A percentile compares a stretch with the other conserved stretches of the same genome.
Conservation (phyloP, 2,113 vertebrate genomes). For the Verasper variegatus region DNA sequence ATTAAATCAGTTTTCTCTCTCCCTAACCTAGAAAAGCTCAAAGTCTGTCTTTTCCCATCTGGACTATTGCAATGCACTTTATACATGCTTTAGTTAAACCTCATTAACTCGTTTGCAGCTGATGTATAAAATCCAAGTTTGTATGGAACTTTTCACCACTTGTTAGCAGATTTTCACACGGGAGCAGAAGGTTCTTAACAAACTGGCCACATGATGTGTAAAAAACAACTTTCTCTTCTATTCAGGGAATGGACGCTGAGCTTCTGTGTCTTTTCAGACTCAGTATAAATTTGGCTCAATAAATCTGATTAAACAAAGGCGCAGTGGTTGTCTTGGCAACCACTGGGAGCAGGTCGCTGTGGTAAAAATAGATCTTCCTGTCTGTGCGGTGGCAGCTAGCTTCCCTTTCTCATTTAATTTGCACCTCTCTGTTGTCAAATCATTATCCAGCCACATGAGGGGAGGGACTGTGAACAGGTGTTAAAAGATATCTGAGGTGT, state of each 20-base stretch:
- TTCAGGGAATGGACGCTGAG: not conserved
- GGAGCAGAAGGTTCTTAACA: not conserved
- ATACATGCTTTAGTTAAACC: no score
- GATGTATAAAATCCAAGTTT: no score
- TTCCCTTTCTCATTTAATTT: conserved; percentile 37
- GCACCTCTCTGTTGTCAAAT: conserved; percentile 27
- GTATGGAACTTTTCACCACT: not conserved
- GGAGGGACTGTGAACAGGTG: conserved; percentile 10
- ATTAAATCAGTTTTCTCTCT: no score
- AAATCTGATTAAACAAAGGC: conserved; percentile 52
- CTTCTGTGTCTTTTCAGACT: not conserved
- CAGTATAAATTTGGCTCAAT: not conserved
- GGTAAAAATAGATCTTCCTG: conserved; percentile 57
- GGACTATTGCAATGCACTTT: no score
- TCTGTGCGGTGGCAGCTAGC: conserved; percentile 6
- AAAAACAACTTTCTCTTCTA: not conserved
- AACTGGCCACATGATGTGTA: not conserved
- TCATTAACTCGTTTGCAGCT: no score
- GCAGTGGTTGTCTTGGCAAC: conserved; percentile 62
- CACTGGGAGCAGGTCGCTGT: conserved; percentile 18
- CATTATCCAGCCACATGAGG: conserved; percentile 26
- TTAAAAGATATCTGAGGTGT: conserved; percentile 1
- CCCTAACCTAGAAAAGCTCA: no score
- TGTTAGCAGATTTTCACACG: not conserved
- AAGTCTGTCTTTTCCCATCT: no score